Percentiles rank a stretch among this genome's conserved stretches.
phyloP scores from a whole-genome alignment of 2,113 vertebrate species.

The Struthidea cinerea region DNA sequence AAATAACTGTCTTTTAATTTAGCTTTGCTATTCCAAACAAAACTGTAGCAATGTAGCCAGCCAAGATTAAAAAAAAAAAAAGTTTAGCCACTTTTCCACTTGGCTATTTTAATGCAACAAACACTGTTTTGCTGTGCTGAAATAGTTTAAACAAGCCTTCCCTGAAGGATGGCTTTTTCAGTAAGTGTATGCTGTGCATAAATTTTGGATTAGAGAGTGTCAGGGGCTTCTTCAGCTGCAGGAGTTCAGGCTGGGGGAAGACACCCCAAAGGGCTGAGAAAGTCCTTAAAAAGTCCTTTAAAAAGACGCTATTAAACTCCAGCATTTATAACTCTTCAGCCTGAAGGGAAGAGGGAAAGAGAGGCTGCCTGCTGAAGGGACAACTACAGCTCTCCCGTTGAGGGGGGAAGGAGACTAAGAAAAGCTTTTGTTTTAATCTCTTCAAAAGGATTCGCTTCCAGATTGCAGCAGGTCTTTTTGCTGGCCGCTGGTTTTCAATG shows the following conservation, averaged over 20 bases:
- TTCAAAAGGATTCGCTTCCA: neutral
- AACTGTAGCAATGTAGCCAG: neutral
- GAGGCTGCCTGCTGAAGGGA: neutral
- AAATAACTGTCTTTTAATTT: conserved; percentile 27
- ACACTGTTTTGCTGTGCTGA: neutral
- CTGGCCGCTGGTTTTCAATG: neutral
- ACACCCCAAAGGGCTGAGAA: neutral
- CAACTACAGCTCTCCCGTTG: neutral
- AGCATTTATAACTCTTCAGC: neutral
- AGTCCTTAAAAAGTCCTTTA: conserved; percentile 19
- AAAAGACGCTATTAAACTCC: neutral
- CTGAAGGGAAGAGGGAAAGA: neutral
- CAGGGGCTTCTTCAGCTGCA: neutral
- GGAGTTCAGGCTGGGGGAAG: neutral
- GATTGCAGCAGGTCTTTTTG: conserved; percentile 19
- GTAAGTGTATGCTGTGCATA: neutral
- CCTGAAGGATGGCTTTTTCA: conserved; percentile 9
- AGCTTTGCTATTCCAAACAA: conserved; percentile 10
- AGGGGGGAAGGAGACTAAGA: neutral
- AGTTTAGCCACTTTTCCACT: neutral
- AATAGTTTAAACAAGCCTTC: conserved; percentile 9
- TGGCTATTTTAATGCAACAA: neutral
- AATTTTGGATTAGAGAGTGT: conserved; percentile 26
- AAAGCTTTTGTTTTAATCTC: neutral
- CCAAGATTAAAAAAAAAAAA: neutral